phyloP scores from a whole-genome alignment of 64 coral and sea anemone genomes.

The Cladopsammia gracilis region DNA sequence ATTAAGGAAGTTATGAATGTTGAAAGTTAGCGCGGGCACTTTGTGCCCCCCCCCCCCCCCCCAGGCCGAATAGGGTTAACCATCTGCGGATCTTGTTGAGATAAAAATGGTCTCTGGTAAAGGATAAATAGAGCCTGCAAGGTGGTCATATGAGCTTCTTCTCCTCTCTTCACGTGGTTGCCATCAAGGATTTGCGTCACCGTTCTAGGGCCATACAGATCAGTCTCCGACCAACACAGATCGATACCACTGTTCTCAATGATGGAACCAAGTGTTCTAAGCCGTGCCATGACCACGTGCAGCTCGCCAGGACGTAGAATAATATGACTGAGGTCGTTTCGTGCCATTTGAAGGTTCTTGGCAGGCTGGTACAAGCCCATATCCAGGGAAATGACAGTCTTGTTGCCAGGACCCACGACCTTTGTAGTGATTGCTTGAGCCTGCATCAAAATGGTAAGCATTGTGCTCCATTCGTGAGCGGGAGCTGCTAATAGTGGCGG shows the following conservation, averaged over 20 bases:
- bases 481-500: conserved; percentile 23
- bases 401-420: conserved; percentile 43
- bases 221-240: too few species aligned
- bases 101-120: conserved; percentile 1
- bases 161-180: background rate
- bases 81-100: conserved; percentile 5
- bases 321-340: conserved; percentile 21
- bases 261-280: background rate
- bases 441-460: conserved; percentile 47
- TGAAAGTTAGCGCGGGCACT: too few species aligned
- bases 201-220: conserved; percentile 13
- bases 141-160: background rate
- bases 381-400: conserved; percentile 63
- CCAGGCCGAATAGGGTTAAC: too few species aligned
- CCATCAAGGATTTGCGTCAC: too few species aligned
- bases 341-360: conserved; percentile 59
- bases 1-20: too few species aligned
- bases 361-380: conserved; percentile 60
- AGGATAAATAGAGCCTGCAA: conserved; percentile 4
- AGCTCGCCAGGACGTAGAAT: conserved; percentile 56
- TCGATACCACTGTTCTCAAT: background rate
- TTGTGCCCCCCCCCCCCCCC: too few species aligned
- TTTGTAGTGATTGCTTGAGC: conserved; percentile 29
- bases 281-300: conserved; percentile 4
- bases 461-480: conserved; percentile 42